Evolutionary conservation across 2,888 invertebrate species (phyloP), one percentile per base, ranked within the genome.

Genomic region (Hybos culiciformis): DNA sequence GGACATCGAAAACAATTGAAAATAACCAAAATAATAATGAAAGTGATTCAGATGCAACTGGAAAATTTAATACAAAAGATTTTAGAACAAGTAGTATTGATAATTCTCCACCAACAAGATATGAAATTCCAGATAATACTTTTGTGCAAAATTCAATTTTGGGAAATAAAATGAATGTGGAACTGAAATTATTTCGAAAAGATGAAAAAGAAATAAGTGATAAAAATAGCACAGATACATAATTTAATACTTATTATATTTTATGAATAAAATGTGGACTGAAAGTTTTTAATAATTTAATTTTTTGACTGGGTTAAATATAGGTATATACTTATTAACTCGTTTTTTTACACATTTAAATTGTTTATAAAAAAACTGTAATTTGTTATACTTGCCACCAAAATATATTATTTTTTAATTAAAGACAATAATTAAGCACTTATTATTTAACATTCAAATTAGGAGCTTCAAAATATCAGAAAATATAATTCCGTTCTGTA

Each of bases 81-180:
- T 14, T 19, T 12, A 26, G 32, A n/a, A 40, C 41, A 14, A 21
- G 17, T n/a, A 18, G 21, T 4, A 36, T 14, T 17, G 7, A 8
- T 2, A 24, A 24, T 39, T 3, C 26, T 9, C 18, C 5, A 14
- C n/a, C 26, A 23, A 46, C 49, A 20, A 46, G 46, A n/a, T 63
- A 63, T 42, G 63, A 63, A 50, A 51, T 59, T 46, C 67, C 67
- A 0, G 67, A 65, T 29, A 61, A 57, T 48, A 57, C 60, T 12
- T 59, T 58, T 41, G 61, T 58, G 58, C 50, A 54, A 26, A 60
- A 53, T 39, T 56, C 61, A 3, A 44, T 64, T 17, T 52, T 66
- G 7, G 64, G 65, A 12, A 56, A 57, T 48, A 47, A 53, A 3
- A 56, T 56, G 11, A 63, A 66, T 50, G 60, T 66, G n/a, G 66